Percentiles rank a stretch among this genome's conserved stretches.
Conservation (phyloP, 2,888 invertebrate species). For the Epirrita christyi region DNA sequence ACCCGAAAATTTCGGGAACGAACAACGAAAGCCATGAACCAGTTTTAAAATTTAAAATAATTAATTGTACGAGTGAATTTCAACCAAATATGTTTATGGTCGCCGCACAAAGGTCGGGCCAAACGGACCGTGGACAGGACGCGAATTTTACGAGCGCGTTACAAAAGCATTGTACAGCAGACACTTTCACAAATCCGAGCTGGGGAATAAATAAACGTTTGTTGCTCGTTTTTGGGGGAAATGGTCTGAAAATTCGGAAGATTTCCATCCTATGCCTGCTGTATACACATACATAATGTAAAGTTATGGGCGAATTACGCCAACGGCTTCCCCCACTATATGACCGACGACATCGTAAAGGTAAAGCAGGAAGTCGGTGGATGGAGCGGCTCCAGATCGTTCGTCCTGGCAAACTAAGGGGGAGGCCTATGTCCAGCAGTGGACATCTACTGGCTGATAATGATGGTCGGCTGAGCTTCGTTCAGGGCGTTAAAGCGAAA, state of each 20-base stretch:
- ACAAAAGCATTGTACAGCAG: constrained; percentile 35
- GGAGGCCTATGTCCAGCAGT: too few species aligned
- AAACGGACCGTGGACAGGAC: constrained; percentile 40
- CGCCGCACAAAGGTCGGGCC: constrained; percentile 36
- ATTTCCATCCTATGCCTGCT: too few species aligned
- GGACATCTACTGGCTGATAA: too few species aligned
- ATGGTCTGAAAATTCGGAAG: background rate
- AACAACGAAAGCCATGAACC: constrained; percentile 9
- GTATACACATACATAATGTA: too few species aligned
- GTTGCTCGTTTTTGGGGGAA: constrained; percentile 5
- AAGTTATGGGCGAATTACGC: too few species aligned
- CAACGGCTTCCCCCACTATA: too few species aligned
- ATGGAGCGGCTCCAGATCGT: too few species aligned
- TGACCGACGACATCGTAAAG: too few species aligned
- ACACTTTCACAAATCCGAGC: constrained; percentile 31
- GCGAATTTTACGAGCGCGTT: constrained; percentile 29
- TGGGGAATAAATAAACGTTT: constrained; percentile 2
- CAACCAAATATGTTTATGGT: constrained; percentile 30
- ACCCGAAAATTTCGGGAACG: constrained; percentile 11
- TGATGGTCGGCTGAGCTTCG: too few species aligned
- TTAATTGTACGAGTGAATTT: constrained; percentile 26
- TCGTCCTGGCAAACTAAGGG: too few species aligned
- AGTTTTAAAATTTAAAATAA: constrained; percentile 26
- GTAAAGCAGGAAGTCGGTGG: too few species aligned
- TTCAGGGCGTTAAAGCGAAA: too few species aligned